A percentile compares a stretch with the other conserved stretches of the same genome.
Conservation (phyloP, 2,797 vertebrate genomes). For the Myotis vivesi region DNA sequence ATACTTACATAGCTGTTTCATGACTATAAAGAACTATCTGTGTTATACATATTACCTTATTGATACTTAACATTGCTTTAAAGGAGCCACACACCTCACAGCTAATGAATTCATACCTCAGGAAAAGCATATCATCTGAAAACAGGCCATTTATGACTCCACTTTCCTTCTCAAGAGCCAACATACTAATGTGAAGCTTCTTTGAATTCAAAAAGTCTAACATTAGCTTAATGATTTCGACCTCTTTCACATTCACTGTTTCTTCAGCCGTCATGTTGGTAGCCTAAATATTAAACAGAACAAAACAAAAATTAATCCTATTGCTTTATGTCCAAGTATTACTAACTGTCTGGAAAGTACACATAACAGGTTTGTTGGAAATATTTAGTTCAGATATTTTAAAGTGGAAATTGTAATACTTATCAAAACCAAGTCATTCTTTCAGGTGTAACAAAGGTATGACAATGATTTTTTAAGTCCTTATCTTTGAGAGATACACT, state of each 20-base stretch:
- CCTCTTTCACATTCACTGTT: conserved; percentile 96
- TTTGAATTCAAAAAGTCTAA: conserved; percentile 96
- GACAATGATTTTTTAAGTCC: background rate
- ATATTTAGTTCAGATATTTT: background rate
- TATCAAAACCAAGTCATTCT: conserved; percentile 50
- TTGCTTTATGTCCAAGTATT: background rate
- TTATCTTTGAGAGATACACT: conserved; percentile 19
- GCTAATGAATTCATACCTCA: conserved; percentile 87
- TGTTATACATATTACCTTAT: background rate
- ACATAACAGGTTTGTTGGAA: conserved; percentile 22
- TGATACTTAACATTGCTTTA: conserved; percentile 38
- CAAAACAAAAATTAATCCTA: conserved; percentile 63
- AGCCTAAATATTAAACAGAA: conserved; percentile 78
- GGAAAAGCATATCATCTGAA: conserved; percentile 99
- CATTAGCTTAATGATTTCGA: conserved; percentile 96
- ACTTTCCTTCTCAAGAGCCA: conserved; percentile 97
- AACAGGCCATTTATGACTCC: conserved; percentile 97
- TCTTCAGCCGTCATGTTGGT: conserved; percentile 97
- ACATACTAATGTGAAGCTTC: conserved; percentile 98
- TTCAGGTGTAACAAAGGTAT: background rate
- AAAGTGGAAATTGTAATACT: conserved; percentile 29
- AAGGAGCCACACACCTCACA: conserved; percentile 19
- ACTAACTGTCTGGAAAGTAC: background rate
- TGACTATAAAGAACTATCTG: background rate
- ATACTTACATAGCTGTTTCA: conserved; percentile 1